Evolutionary conservation across 2,113 vertebrate genomes (phyloP).

Genomic region (Alces alces): DNA sequence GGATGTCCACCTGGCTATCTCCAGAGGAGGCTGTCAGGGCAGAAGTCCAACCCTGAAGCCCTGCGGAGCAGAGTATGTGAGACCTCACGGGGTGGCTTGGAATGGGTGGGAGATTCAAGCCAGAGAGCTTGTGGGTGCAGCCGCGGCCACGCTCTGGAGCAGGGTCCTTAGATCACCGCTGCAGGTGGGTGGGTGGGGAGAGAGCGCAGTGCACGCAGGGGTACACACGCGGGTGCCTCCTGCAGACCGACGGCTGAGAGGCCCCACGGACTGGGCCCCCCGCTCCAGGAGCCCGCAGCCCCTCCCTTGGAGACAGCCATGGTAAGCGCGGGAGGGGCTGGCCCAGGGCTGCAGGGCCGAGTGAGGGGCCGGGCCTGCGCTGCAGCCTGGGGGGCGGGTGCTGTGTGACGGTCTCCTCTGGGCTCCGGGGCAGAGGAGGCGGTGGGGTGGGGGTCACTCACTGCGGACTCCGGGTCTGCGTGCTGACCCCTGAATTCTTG

Average conservation of each 20-base stretch:
- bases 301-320: fast-evolving
- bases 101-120: not conserved
- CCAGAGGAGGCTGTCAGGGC: not conserved
- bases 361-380: not conserved
- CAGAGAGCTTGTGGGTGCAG: not conserved
- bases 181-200: fast-evolving
- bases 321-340: fast-evolving
- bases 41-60: not conserved
- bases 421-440: not conserved
- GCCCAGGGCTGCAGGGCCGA: fast-evolving
- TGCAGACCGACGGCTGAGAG: not conserved
- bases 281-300: not conserved
- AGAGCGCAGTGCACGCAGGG: fast-evolving
- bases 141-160: no score
- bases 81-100: no score
- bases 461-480: fast-evolving
- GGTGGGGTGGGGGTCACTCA: fast-evolving
- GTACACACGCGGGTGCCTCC: not conserved
- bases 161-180: fast-evolving
- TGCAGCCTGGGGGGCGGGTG: not conserved
- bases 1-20: not conserved
- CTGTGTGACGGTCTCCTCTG: not conserved
- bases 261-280: not conserved
- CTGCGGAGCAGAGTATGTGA: not conserved
- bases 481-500: no score